Base-by-base conservation (phyloP, 1,140 invertebrate species). In the Macrobrachium rosenbergii region DNA sequence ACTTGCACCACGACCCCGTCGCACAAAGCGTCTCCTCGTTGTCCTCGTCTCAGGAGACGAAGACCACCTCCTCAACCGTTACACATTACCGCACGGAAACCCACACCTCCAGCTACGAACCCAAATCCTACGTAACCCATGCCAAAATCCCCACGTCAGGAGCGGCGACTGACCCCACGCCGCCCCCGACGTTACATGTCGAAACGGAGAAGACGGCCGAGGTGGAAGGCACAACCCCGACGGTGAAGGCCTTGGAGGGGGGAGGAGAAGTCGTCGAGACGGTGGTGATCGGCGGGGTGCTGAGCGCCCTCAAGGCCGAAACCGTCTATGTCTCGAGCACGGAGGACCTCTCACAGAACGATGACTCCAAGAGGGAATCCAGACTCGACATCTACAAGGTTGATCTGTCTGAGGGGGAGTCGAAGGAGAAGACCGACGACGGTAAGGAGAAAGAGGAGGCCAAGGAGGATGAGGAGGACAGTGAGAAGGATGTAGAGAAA, bases 281-380 rank as follows among this genome's bases (percentile, higher is more conserved):
- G 10, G 83, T 86, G 83, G 83, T 86, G 52, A 77, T 86, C 23
- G 83, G 17, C 12, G 83, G 83, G 6, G 77, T 86, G 52, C 63
- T 86, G 52, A 86, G 64, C 43, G 83, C 67, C 76, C 77, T 86
- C 7, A 86, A 80, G 43, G 83, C 83, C n/a, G 83, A 86, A 43
- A 86, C 76, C 12, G 83, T 86, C 28, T 86, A 86, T 23, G 83
- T 86, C 0, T 86, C 83, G 45, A 86, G 83, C 64, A 72, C 43
- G n/a, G 83, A 86, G 75, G 83, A 86, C 64, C 62, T 86, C 6
- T 86, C 83, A 5, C 83, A 73, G 14, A 64, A 86, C 11, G 83
- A 86, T 64, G n/a, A n/a, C 62, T 14, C n/a, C 19, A 21, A 58
- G 67, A 73, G 69, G n/a, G n/a, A 43, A 12, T 69, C 19, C 11